These are phyloP conservation scores for Coturnix japonica DNA, from an alignment of 2,113 vertebrate genomes.

Conservation along the genomic window DNA sequence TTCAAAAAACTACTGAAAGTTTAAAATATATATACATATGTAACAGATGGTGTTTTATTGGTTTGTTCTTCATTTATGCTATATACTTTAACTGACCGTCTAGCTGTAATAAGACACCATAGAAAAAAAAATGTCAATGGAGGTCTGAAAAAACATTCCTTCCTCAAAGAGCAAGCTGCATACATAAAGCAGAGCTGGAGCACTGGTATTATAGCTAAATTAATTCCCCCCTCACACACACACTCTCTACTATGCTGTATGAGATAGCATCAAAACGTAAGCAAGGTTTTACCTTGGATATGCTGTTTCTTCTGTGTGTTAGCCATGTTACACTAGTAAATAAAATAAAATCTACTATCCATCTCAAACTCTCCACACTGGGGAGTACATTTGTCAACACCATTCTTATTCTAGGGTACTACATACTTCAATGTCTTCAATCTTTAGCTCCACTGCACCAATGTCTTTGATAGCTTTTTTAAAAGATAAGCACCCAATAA, in stretches of 20 bases:
- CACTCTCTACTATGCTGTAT: neutral
- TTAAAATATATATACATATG: neutral
- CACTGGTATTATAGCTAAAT: neutral
- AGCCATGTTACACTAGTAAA: neutral
- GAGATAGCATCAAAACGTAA: neutral
- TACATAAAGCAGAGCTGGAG: neutral
- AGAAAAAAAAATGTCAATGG: neutral
- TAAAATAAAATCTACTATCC: neutral
- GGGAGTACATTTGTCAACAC: neutral
- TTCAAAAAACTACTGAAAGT: neutral
- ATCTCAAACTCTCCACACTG: neutral
- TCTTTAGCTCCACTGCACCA: neutral
- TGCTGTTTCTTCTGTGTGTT: neutral
- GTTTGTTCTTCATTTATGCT: neutral
- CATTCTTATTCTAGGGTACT: neutral
- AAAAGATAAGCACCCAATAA: neutral
- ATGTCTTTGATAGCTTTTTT: neutral
- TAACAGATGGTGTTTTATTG: neutral
- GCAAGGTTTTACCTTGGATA: neutral
- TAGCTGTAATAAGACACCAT: neutral
- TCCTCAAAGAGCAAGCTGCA: neutral
- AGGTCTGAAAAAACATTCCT: neutral
- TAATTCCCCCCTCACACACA: no score
- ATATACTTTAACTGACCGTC: neutral
- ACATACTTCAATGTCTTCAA: neutral